A percentile compares a stretch with the other conserved stretches of the same genome.
phyloP scores from a whole-genome alignment of 2,888 invertebrate genomes.

The Drosophila neonasuta region DNA sequence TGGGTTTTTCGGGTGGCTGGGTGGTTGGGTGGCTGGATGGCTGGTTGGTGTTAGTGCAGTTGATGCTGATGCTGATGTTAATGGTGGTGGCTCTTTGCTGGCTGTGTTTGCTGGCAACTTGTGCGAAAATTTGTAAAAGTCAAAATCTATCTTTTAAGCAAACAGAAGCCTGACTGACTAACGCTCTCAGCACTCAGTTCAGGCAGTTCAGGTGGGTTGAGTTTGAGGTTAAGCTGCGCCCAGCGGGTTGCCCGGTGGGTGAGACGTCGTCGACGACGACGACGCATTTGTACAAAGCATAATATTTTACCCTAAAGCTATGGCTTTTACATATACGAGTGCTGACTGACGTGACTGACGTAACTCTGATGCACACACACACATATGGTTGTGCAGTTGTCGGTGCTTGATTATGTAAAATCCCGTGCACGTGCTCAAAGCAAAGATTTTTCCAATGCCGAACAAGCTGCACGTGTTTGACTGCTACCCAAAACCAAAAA shows the following conservation, averaged over 20 bases:
- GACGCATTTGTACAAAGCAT: slow-evolving; percentile 46
- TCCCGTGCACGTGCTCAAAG: slow-evolving; percentile 80
- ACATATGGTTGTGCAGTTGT: slow-evolving; percentile 43
- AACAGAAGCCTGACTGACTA: slow-evolving; percentile 60
- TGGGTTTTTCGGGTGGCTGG: slow-evolving; percentile 29
- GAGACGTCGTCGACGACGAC: not conserved
- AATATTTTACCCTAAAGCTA: slow-evolving; percentile 64
- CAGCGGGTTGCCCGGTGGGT: slow-evolving; percentile 53
- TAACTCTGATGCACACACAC: slow-evolving; percentile 20
- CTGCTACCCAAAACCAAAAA: slow-evolving; percentile 52
- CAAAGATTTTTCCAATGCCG: slow-evolving; percentile 80
- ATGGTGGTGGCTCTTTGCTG: slow-evolving; percentile 15
- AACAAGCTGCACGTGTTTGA: slow-evolving; percentile 74
- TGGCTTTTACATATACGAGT: slow-evolving; percentile 7
- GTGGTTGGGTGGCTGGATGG: slow-evolving; percentile 9
- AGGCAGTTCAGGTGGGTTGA: slow-evolving; percentile 39
- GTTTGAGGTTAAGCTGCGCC: slow-evolving; percentile 32
- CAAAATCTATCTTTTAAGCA: slow-evolving; percentile 78
- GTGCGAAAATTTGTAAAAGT: slow-evolving; percentile 79
- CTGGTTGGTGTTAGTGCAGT: slow-evolving; percentile 21
- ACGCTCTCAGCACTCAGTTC: slow-evolving; percentile 11
- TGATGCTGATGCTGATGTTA: not conserved
- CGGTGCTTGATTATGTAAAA: slow-evolving; percentile 78
- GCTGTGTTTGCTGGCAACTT: slow-evolving; percentile 42
- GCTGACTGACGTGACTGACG: slow-evolving; percentile 44